Evolutionary conservation across 2,797 vertebrate species (phyloP), one percentile per base, ranked within the genome.

Genomic region (Taenioides sp.): DNA sequence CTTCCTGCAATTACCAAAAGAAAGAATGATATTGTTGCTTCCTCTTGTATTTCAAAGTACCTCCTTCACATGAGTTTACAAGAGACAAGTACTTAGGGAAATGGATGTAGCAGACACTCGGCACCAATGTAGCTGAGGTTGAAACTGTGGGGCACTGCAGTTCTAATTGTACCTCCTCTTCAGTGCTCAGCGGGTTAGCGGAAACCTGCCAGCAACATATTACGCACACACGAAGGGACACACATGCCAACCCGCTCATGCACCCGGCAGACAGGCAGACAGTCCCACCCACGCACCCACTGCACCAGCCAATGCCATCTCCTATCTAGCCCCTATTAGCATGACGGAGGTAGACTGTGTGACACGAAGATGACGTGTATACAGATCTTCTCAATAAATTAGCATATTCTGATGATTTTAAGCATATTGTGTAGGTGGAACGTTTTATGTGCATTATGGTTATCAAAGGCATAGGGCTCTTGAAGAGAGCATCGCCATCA

Each of bases 131-230:
- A 85, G 83, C 80, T 27, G 60, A 20, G 66, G 85, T 73, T 74
- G 66, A 82, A 89, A 81, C 88, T 77, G 86, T 69, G 73, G 82
- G 87, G 77, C 9, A 71, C 86, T 80, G 79, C 84, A 88, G 89
- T 89, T 86, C 86, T 88, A 89, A 90, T 89, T 75, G 65, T 80
- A 80, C 82, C 74, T 84, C 83, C 80, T 86, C 82, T 86, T 89
- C 80, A 82, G 79, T 28, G 80, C 89, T 84, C 91, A 86, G 91
- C 83, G 27, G 80, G 87, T 78, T 79, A 73, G 75, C 68, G 70
- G 68, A 70, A 86, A 78, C 79, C 84, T 82, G 87, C 82, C 84
- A 88, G 74, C 84, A 84, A 86, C 84, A 86, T 79, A 75, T 82
- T 89, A 75, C 80, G 79, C 77, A 79, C 84, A 80, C 78, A 71